Evolutionary conservation across 2,797 vertebrate species (phyloP).

Genomic region (Chlorospingus semifuscus): DNA sequence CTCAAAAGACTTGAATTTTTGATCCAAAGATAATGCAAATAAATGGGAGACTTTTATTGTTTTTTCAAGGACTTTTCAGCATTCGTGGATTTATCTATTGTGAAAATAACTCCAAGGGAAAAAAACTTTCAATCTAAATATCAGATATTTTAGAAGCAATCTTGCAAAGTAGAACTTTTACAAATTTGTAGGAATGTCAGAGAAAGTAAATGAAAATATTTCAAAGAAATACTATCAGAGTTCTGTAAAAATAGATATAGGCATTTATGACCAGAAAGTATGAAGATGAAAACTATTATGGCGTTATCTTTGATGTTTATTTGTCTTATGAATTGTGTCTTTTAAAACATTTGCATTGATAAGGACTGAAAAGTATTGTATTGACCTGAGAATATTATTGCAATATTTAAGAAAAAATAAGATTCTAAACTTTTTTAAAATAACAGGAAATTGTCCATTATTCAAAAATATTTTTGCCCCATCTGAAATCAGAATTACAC

Average conservation of each 20-base stretch:
- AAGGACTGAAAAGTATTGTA: neutral
- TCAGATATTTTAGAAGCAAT: neutral
- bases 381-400: neutral
- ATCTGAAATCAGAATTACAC: neutral
- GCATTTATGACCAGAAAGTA: neutral
- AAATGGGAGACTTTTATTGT: neutral
- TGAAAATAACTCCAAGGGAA: neutral
- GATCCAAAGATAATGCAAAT: neutral
- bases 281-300: neutral
- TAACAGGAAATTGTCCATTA: neutral
- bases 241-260: neutral
- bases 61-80: neutral
- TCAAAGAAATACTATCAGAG: neutral
- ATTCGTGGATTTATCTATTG: neutral
- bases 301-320: neutral
- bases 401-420: neutral
- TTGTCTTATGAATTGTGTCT: neutral
- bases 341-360: neutral
- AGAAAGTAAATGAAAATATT: neutral
- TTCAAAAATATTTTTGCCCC: neutral
- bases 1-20: neutral
- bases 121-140: neutral
- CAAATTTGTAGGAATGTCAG: neutral
- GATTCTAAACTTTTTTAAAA: neutral
- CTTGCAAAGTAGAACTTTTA: neutral